A percentile compares a stretch with the other conserved stretches of the same genome.
These are phyloP conservation scores for Heliconius cydno DNA, from an alignment of 2,888 invertebrate species.

Conservation along the genomic window DNA sequence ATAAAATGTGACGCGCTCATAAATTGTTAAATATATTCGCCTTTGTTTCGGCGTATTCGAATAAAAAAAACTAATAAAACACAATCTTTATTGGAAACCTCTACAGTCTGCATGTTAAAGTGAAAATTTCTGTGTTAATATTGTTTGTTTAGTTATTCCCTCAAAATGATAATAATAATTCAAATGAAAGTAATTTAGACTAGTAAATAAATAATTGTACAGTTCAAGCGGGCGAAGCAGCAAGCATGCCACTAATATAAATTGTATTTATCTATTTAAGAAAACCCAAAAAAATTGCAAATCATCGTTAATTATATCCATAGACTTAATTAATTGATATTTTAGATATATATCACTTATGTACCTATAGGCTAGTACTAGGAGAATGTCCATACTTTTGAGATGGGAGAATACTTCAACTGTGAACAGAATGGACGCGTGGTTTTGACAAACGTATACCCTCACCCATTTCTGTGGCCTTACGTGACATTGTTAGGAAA, in stretches of 20 bases:
- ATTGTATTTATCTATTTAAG: no score
- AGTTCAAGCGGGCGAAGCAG: no score
- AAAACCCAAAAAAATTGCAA: no score
- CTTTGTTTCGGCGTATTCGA: constrained; percentile 10
- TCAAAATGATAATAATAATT: no score
- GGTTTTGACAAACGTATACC: constrained; percentile 24
- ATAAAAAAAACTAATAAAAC: constrained; percentile 7
- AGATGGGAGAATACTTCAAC: constrained; percentile 20
- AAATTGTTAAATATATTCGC: constrained; percentile 19
- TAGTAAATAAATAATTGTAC: no score
- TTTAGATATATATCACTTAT: not conserved
- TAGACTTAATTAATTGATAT: not conserved
- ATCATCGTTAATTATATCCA: no score
- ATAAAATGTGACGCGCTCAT: not conserved
- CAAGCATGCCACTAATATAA: no score
- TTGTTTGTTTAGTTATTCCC: no score
- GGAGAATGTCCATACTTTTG: not conserved
- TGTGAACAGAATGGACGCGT: constrained; percentile 24
- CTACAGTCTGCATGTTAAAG: not conserved
- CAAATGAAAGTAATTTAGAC: no score
- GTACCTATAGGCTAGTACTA: not conserved
- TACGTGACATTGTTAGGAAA: constrained; percentile 10
- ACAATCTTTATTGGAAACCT: not conserved
- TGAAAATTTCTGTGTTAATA: not conserved
- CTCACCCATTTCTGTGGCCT: not conserved